Evolutionary conservation across 1,140 invertebrate genomes (phyloP).

Genomic region (Diorhabda sublineata): DNA sequence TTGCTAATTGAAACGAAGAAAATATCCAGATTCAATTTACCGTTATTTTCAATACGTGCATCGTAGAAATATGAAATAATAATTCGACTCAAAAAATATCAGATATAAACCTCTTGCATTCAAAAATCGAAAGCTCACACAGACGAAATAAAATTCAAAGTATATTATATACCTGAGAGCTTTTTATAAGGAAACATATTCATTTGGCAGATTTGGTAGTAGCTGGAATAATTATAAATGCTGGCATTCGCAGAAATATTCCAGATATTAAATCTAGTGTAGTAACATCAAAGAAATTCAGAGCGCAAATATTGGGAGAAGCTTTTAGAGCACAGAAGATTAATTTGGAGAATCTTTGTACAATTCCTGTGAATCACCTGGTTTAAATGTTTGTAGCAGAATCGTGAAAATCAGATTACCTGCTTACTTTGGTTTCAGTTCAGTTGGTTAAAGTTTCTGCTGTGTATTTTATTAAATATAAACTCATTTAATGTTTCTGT

Average conservation of each 20-base stretch:
- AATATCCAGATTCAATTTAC: too few species aligned
- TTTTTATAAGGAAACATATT: too few species aligned
- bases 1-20: too few species aligned
- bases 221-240: constrained; percentile 3
- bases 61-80: too few species aligned
- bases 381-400: constrained; percentile 7
- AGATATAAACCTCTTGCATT: too few species aligned
- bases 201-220: neutral
- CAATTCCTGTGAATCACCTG: neutral
- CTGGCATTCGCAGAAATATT: constrained; percentile 5
- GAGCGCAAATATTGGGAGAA: constrained; percentile 3
- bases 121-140: too few species aligned
- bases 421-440: constrained; percentile 5
- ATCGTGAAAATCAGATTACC: constrained; percentile 9
- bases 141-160: too few species aligned
- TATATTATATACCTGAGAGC: too few species aligned
- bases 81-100: too few species aligned
- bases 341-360: constrained; percentile 13
- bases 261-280: constrained; percentile 10
- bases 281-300: constrained; percentile 18
- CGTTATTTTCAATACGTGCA: too few species aligned
- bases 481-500: neutral
- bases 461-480: neutral
- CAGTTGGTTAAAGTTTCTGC: neutral
- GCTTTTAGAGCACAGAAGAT: constrained; percentile 5